Evolutionary conservation across 92 coral and sea anemone genomes (phyloP), one percentile per base, ranked within the genome.

Genomic region (Phenganax stokvisi): DNA sequence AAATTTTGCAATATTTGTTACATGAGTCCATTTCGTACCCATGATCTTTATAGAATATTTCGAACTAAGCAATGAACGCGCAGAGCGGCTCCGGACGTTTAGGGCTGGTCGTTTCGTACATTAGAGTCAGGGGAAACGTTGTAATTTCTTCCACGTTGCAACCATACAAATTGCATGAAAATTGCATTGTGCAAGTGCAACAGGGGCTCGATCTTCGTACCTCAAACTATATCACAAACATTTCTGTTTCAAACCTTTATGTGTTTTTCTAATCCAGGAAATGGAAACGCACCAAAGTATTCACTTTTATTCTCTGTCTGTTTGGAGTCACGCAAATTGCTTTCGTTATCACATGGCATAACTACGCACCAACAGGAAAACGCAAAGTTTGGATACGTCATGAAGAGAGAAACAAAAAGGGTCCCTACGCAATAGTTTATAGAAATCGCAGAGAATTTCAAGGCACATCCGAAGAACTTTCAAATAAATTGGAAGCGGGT

Each of bases 301-400:
- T 68, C 30, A 29, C 53, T 51, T n/a, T 68, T 6, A 68, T 68
- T 10, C 73, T 68, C 16, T 12, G 31, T 7, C 17, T 68, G 54
- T 68, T 68, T n/a, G 73, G 73, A 10, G 47, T 68, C 7, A 30
- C 73, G 20, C 73, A 68, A 11, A n/a, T 68, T 10, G 73, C 73
- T 0, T 68, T 68, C 73, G 73, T 68, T 51, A 30, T 68, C 73
- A 68, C 73, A 54, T 68, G 73, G 73, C 73, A 68, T 11, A 30
- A 30, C 47, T 53, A 53, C 7, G 73, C 53, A 68, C 73, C 73
- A 12, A 68, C 29, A 30, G 15, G 53, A 44, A 9, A 28, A 37
- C 73, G 73, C 12, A 16, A 29, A 6, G 54, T 0, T 8, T 12
- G n/a, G 73, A 44, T 68, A 68, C 73, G 54, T 68, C 53, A 68